These are phyloP conservation scores for Phylloscopus collybita DNA, from an alignment of 2,797 vertebrate genomes.

Conservation along the genomic window DNA sequence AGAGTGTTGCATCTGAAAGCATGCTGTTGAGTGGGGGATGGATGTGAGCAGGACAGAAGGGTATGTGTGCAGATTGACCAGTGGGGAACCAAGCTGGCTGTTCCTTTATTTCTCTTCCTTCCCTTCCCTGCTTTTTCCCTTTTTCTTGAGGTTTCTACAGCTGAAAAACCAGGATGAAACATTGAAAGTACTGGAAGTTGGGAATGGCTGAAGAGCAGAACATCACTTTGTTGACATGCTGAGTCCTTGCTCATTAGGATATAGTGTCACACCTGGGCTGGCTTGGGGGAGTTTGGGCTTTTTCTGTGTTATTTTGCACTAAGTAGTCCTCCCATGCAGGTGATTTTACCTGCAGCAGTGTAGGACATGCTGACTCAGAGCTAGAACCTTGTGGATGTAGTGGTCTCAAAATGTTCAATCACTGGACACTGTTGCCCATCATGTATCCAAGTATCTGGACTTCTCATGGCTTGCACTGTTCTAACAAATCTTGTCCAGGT, in stretches of 20 bases:
- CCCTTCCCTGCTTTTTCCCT: background rate
- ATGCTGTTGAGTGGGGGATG: background rate
- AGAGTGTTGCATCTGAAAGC: background rate
- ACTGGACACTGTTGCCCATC: background rate
- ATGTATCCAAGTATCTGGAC: background rate
- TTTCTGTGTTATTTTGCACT: background rate
- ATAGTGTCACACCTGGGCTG: background rate
- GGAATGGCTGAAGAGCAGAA: background rate
- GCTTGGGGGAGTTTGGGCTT: background rate
- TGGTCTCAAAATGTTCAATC: background rate
- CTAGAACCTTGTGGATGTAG: background rate
- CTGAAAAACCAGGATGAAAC: background rate
- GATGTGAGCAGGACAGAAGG: background rate
- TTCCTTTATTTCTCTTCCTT: background rate
- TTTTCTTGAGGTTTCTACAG: background rate
- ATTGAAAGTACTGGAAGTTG: background rate
- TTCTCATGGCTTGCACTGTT: background rate
- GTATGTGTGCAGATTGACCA: background rate
- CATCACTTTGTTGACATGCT: too few species aligned
- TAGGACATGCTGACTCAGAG: background rate
- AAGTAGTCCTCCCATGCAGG: background rate
- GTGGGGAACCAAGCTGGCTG: fast-evolving
- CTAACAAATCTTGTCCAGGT: background rate
- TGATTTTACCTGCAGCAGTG: background rate
- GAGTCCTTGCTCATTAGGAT: background rate